Conservation (phyloP, 2,888 invertebrate genomes). For the Tinea semifulvella region DNA sequence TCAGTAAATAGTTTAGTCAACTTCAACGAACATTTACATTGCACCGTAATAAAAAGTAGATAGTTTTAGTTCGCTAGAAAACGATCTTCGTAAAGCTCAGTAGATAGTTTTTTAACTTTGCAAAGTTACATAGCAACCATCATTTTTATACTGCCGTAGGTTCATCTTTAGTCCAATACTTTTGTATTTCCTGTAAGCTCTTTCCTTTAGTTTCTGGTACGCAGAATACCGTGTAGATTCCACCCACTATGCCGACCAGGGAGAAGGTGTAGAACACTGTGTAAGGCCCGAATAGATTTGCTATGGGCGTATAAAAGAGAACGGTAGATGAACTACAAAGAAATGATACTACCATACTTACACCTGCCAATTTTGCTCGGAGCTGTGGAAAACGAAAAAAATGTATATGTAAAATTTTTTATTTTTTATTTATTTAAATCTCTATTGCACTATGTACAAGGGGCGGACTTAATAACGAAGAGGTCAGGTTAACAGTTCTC, state of each 20-base stretch:
- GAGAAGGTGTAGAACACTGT: slow-evolving; percentile 50
- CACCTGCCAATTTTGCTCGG: slow-evolving; percentile 44
- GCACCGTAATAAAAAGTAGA: too few relatives aligned
- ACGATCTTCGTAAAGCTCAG: too few relatives aligned
- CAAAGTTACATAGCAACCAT: too few relatives aligned
- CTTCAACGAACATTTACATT: too few relatives aligned
- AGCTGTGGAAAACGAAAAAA: slow-evolving; percentile 32
- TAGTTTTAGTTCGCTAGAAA: too few relatives aligned
- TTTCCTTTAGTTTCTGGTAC: slow-evolving; percentile 61
- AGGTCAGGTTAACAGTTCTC: too few relatives aligned
- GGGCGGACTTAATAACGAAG: too few relatives aligned
- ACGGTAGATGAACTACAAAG: slow-evolving; percentile 45
- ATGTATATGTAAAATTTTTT: too few relatives aligned
- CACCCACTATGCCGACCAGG: slow-evolving; percentile 37
- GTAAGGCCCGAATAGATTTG: slow-evolving; percentile 33
- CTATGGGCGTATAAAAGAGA: slow-evolving; percentile 16
- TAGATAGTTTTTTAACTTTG: too few relatives aligned
- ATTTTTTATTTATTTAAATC: too few relatives aligned
- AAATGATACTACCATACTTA: slow-evolving; percentile 44
- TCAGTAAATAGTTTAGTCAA: too few relatives aligned
- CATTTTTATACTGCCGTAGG: slow-evolving; percentile 5
- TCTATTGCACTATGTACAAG: too few relatives aligned
- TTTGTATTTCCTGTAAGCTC: slow-evolving; percentile 40
- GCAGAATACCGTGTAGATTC: slow-evolving; percentile 42
- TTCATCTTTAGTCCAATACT: slow-evolving; percentile 28